Base-by-base conservation (phyloP, 2,797 vertebrate genomes). In the Alauda arvensis region DNA sequence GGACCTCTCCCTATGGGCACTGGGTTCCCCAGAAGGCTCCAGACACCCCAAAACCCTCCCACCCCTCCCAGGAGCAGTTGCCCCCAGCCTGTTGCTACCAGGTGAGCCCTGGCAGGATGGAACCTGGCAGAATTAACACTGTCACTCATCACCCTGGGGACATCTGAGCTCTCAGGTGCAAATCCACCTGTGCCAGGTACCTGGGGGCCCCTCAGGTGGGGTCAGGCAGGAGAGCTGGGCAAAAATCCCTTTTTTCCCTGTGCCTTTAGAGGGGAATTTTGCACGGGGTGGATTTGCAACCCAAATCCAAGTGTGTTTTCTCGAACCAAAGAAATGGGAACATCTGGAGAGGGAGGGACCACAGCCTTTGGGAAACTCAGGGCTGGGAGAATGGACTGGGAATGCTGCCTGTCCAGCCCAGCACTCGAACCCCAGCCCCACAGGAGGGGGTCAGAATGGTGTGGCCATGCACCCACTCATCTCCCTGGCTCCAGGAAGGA, bases 81-180 rank as follows among this genome's bases (percentile, higher is more conserved):
- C 2, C 25, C 29, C 12, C 9, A 5, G 8, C 13, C 53, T 0
- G 0, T 40, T 21, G 39, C 28, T 18, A 57, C 1, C 39, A 33
- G 18, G 17, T 3, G 14, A 65, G 46, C 12, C 29, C n/a, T 37
- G 4, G 4, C 29, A 1, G 2, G 63, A n/a, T 53, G 52, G 63
- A 60, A 28, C 15, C 42, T 0, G 1, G 61, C 23, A 48, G 51
- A 77, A 89, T 70, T 40, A 87, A 71, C 12, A 1, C 5, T 4
- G 62, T 52, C 71, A 31, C 87, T 90, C 90, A 88, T 84, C 71
- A 46, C 59, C 4, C 3, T 1, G 12, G 89, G 6, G 9, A 48
- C 25, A 81, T 49, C 57, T 7, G 68, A 8, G 89, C 77, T 85
- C 65, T 60, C 42, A 9, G 40, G 61, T 7, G 3, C 40, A 72